Evolutionary conservation across 2,797 vertebrate species (phyloP).

Genomic region (Holocentrus rufus): DNA sequence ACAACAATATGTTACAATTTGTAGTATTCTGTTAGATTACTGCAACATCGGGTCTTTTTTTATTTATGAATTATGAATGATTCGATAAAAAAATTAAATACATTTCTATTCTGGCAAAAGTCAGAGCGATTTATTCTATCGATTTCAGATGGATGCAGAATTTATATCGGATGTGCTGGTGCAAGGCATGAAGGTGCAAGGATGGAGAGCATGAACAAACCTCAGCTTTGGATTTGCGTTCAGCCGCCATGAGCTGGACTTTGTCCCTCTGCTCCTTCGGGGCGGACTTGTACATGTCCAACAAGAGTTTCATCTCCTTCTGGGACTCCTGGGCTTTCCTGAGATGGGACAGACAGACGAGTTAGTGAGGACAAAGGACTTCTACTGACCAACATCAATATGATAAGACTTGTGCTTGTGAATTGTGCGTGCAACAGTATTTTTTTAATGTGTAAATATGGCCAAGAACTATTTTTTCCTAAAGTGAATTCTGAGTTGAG

Average conservation of each 20-base stretch:
- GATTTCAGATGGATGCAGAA: too few relatives aligned
- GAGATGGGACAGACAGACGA: background rate
- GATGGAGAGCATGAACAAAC: slow-evolving; percentile 67
- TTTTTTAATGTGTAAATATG: background rate
- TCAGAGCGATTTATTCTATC: too few relatives aligned
- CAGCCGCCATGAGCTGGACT: slow-evolving; percentile 95
- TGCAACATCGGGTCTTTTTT: too few relatives aligned
- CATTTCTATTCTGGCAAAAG: too few relatives aligned
- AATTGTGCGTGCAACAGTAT: background rate
- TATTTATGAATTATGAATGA: too few relatives aligned
- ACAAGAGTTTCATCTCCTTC: slow-evolving; percentile 94
- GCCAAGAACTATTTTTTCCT: background rate
- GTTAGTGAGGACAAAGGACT: background rate
- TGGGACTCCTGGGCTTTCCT: slow-evolving; percentile 96
- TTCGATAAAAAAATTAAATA: too few relatives aligned
- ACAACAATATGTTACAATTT: too few relatives aligned
- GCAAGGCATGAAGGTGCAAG: too few relatives aligned
- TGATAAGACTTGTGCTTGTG: background rate
- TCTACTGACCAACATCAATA: background rate
- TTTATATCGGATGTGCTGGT: too few relatives aligned
- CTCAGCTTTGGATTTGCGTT: slow-evolving; percentile 94
- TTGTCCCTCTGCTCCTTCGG: slow-evolving; percentile 96
- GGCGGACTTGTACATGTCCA: slow-evolving; percentile 96
- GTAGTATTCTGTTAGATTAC: too few relatives aligned
- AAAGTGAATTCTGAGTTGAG: background rate